A percentile compares a stretch with the other conserved stretches of the same genome.
Evolutionary conservation across 1,140 invertebrate species (phyloP).

Genomic region (Drosophila lacertosa): DNA sequence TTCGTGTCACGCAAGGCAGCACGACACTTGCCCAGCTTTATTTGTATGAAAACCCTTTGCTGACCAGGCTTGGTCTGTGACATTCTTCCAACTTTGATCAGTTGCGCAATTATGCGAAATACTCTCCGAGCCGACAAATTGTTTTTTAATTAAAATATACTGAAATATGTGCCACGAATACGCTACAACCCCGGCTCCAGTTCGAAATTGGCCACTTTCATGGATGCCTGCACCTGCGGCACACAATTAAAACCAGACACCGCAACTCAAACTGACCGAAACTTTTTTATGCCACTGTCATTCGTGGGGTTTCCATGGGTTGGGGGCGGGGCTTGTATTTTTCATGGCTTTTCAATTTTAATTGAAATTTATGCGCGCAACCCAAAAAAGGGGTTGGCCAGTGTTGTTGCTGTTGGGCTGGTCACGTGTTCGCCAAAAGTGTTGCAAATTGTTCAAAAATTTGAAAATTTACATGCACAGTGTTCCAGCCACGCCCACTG

Average conservation of each 20-base stretch:
- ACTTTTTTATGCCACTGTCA: slow-evolving; percentile 26
- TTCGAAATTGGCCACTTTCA: slow-evolving; percentile 60
- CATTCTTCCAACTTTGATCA: slow-evolving; percentile 46
- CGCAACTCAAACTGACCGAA: slow-evolving; percentile 26
- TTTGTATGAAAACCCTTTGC: background rate
- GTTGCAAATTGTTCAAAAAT: slow-evolving; percentile 78
- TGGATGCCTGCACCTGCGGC: slow-evolving; percentile 67
- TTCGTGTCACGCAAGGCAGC: too few relatives aligned
- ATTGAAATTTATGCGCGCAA: slow-evolving; percentile 78
- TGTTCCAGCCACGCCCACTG: slow-evolving; percentile 10
- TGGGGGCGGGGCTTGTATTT: slow-evolving; percentile 42
- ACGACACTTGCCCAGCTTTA: too few relatives aligned
- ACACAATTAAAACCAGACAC: slow-evolving; percentile 55
- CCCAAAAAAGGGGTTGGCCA: slow-evolving; percentile 47
- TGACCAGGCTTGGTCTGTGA: background rate
- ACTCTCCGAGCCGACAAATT: slow-evolving; percentile 46
- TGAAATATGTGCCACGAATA: slow-evolving; percentile 29
- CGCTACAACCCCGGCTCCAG: background rate
- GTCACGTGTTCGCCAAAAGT: slow-evolving; percentile 73
- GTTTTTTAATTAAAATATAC: slow-evolving; percentile 70
- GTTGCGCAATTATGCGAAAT: slow-evolving; percentile 65
- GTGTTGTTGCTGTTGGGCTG: background rate
- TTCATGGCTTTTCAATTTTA: slow-evolving; percentile 81
- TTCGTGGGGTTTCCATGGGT: slow-evolving; percentile 6
- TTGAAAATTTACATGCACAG: slow-evolving; percentile 70